Percentiles rank a stretch among this genome's conserved stretches.
Conservation (phyloP, 2,888 invertebrate species). For the Acrobasis consociella region DNA sequence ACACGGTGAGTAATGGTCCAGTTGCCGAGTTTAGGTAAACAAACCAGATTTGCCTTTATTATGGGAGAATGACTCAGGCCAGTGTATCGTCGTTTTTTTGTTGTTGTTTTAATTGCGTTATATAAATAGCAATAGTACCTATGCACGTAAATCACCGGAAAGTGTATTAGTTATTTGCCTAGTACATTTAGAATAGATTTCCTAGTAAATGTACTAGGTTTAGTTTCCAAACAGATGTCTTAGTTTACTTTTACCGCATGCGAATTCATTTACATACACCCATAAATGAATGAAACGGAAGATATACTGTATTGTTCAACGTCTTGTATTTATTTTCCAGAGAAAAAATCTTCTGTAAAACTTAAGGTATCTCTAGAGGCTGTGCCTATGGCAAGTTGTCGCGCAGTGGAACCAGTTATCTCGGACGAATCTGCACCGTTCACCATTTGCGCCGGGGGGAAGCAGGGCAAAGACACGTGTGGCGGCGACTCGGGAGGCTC, state of each 20-base stretch:
- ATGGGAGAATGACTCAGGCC: neutral
- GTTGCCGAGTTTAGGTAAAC: neutral
- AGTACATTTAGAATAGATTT: too few relatives aligned
- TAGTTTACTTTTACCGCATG: neutral
- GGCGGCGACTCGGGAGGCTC: slow-evolving; percentile 85
- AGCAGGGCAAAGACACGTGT: slow-evolving; percentile 77
- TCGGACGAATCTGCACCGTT: slow-evolving; percentile 30
- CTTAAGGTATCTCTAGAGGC: slow-evolving; percentile 66
- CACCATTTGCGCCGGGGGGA: slow-evolving; percentile 82
- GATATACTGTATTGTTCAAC: neutral
- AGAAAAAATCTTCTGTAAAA: slow-evolving; percentile 35
- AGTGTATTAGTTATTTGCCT: too few relatives aligned
- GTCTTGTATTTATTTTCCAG: slow-evolving; percentile 34
- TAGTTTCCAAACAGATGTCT: too few relatives aligned
- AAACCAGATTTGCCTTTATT: neutral
- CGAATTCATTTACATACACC: neutral
- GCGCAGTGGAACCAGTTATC: slow-evolving; percentile 29
- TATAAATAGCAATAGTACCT: too few relatives aligned
- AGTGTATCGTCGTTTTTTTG: neutral
- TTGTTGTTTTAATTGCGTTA: neutral
- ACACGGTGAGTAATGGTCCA: slow-evolving; percentile 54
- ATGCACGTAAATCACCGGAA: too few relatives aligned
- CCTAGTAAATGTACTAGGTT: too few relatives aligned
- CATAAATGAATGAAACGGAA: neutral
- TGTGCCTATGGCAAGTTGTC: slow-evolving; percentile 44